Evolutionary conservation across 1,140 invertebrate genomes (phyloP), one percentile per base, ranked within the genome.

Genomic region (Drosophila funebris): DNA sequence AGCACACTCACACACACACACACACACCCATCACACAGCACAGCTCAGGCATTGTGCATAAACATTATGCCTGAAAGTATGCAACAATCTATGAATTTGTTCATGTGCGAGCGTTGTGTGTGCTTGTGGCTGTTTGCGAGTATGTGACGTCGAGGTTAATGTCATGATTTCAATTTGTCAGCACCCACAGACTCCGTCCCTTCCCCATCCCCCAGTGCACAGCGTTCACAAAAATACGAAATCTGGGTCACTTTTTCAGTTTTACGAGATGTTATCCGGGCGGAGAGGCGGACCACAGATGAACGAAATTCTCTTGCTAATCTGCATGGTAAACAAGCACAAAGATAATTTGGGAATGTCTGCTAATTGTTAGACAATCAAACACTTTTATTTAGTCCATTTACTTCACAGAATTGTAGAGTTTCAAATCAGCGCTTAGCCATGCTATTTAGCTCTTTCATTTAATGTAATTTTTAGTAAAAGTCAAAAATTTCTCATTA

Each of bases 91-190:
- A 33, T n/a, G n/a, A 61, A 43, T 13, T 63, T 33, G 13, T 46
- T 64, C 44, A 24, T 68, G 73, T 54, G 39, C 54, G 41, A 31
- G 27, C 41, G 31, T 61, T 61, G 41, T 50, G 57, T 54, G 57
- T 64, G 29, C 8, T 11, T 37, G 11, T 61, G 24, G 41, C 4
- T 24, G 11, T 64, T 13, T 56, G 37, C 64, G 16, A 63, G 58
- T 48, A 9, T 63, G 60, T 14, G 61, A 33, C 44, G 56, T 56
- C 31, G 70, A 73, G 63, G 70, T 80, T 78, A 79, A 84, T 84
- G 76, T 82, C 80, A 79, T 79, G 80, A 76, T 73, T 83, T 83
- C 80, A 71, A 79, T 76, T 83, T 80, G 80, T 78, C 64, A 74
- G 46, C 62, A 36, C 52, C 41, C 27, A 41, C 52, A n/a, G n/a